Evolutionary conservation across 1,140 invertebrate genomes (phyloP).

Genomic region (Drosophila takahashii): DNA sequence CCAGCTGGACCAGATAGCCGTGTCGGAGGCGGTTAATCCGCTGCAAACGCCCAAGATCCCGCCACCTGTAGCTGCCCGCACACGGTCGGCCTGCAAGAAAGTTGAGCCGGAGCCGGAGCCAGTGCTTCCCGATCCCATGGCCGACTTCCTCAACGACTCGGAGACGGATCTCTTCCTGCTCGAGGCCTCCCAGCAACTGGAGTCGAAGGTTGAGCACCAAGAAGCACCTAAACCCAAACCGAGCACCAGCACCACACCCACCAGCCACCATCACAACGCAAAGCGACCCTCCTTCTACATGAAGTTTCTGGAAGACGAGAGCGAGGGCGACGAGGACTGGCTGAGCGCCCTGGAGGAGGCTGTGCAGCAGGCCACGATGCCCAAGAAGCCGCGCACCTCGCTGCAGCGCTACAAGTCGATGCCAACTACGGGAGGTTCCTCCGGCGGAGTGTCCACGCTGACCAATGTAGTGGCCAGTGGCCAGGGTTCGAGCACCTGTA

Average conservation of each 20-base stretch:
- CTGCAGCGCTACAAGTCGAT: slow-evolving; percentile 80
- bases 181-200: slow-evolving; percentile 75
- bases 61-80: slow-evolving; percentile 5
- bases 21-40: slow-evolving; percentile 1
- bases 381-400: slow-evolving; percentile 72
- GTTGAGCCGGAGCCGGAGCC: neutral
- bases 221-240: neutral
- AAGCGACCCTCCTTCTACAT: slow-evolving; percentile 77
- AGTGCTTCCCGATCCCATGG: slow-evolving; percentile 23
- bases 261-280: slow-evolving; percentile 56
- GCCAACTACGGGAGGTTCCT: slow-evolving; percentile 47
- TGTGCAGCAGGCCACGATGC: slow-evolving; percentile 56
- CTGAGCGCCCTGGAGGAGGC: slow-evolving; percentile 70
- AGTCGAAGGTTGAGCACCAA: slow-evolving; percentile 42
- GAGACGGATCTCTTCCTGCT: slow-evolving; percentile 73
- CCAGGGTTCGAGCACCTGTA: neutral
- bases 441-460: slow-evolving; percentile 16
- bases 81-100: slow-evolving; percentile 11
- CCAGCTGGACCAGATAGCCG: slow-evolving; percentile 54
- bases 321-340: slow-evolving; percentile 74
- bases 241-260: slow-evolving; percentile 50
- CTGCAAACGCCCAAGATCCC: neutral
- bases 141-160: slow-evolving; percentile 77
- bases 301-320: slow-evolving; percentile 81
- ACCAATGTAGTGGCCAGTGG: slow-evolving; percentile 12